Base-by-base conservation (phyloP, 2,888 invertebrate genomes). In the Melinaea marsaeus region DNA sequence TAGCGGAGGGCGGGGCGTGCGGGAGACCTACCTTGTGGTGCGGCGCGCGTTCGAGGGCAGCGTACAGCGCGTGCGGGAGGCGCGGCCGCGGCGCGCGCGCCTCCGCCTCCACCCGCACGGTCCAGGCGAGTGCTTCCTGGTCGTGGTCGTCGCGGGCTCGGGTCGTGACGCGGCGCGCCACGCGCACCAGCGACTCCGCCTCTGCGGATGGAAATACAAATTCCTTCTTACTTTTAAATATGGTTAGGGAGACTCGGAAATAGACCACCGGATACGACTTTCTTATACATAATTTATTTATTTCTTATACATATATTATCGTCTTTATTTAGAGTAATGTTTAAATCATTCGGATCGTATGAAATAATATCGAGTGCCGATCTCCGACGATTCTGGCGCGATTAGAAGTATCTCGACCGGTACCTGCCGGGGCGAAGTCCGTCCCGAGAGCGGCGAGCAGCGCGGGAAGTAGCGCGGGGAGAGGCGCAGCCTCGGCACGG, bases 41-140 rank as follows among this genome's bases (percentile, higher is more conserved):
- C 33, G 77, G 78, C 62, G 66, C 65, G 73, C 92, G 92, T 72
- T 93, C 93, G 42, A 94, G 85, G 6, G 93, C 93, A 62, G 86
- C 80, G 72, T 92, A 91, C 65, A 90, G 74, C 67, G 81, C 82
- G 64, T 67, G 72, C 66, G 51, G 76, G 72, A 75, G 66, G 54
- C 73, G 73, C 67, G 74, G 74, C 37, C 64, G 64, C 54, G 66
- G 63, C 61, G 74, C 71, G 69, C 68, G 72, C 51, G 72, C 72
- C 71, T 75, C 75, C 13, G 69, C 69, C 74, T 74, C 74, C 64
- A 73, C 69, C 60, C 69, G 72, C 66, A 69, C 64, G 66, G 67
- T 62, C 64, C 70, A 69, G 64, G 66, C 62, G 66, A 68, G 62
- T 66, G 70, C 71, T 56, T 68, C 70, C n/a, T 57, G 65, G 66